Evolutionary conservation across 2,113 vertebrate genomes (phyloP), one percentile per base, ranked within the genome.

Genomic region (Sorex fumeus): DNA sequence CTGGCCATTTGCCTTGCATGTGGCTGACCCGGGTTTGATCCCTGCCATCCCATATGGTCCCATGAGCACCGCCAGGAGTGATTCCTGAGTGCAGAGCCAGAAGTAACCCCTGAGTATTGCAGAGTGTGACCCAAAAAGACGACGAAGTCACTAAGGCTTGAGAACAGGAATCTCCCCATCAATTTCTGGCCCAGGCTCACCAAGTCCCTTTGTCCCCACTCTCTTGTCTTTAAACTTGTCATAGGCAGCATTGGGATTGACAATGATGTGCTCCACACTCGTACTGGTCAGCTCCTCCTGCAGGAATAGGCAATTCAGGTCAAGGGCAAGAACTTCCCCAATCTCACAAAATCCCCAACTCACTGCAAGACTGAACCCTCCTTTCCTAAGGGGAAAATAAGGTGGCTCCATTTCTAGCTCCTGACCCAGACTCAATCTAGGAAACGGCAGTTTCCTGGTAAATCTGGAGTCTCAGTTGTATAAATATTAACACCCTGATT

Each of bases 201-300:
- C 99, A 32, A 99, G 98, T 86, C 98, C 98, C 96, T 99, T 99
- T 36, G 99, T 99, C 97, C 96, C 97, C 97, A 99, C 97, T 74
- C 98, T 98, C 97, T 99, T 99, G 98, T 99, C 99, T 94, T 99
- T 99, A 97, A 99, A 99, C 97, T 99, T 99, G 98, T 99, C 99
- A 8, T 99, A 99, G 83, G 99, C 99, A 1, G 99, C 99, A n/a
- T 99, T 99, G 90, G 99, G 99, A 96, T 99, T 99, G 97, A 99
- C 99, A 96, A 99, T 99, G 94, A 99, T 99, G 94, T 99, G 98
- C 91, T 99, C 99, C 97, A 99, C 99, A 2, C 99, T 99, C 96
- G 99, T 99, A 95, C 99, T 99, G 83, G 98, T 99, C 90, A 99
- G 98, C 97, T 99, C 99, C 97, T 99, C 99, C 99, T 99, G 97